Base-by-base conservation (phyloP, 2,797 vertebrate genomes). In the Spea hammondii region DNA sequence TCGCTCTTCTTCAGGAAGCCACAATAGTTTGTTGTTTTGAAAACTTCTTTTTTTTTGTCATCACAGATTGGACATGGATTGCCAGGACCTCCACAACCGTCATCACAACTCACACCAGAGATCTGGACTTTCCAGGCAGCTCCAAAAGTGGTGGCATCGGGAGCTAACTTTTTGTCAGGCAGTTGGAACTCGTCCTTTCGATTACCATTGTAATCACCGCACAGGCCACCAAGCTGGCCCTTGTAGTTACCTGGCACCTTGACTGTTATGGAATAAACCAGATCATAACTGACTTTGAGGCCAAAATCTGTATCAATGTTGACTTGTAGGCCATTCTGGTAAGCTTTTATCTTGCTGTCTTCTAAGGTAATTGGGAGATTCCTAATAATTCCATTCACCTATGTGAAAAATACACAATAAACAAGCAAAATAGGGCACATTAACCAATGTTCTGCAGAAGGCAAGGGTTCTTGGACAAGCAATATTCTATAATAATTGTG, bases 281-380 rank as follows among this genome's bases (percentile, higher is more conserved):
- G 83, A 76, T 92, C 88, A 54, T 92, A 93, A 14, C 83, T 89
- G 55, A 94, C 84, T 5, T 14, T 13, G 53, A 95, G 88, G n/a
- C 90, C 91, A 8, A 90, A 93, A 76, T 88, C 70, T 0, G 90
- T 90, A 68, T 57, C n/a, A 32, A 93, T 83, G 4, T 89, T 76
- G 17, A 86, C 86, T 60, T 74, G 70, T 4, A 0, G 13, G 0
- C 91, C 89, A 3, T 91, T 82, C 59, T 85, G 76, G 60, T 84
- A 90, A 54, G 85, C 83, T 44, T 77, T 71, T 49, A 93, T 87
- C 46, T 76, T 85, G 55, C 86, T 83, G 13, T 86, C 59, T 11
- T 87, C 87, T 12, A 90, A 80, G 73, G 76, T 90, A 55, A 91
- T 51, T 32, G 92, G 92, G 4, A 93, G 78, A 69, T 86, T 64